phyloP scores from a whole-genome alignment of 2,113 vertebrate genomes.

The Dasyornis broadbenti region DNA sequence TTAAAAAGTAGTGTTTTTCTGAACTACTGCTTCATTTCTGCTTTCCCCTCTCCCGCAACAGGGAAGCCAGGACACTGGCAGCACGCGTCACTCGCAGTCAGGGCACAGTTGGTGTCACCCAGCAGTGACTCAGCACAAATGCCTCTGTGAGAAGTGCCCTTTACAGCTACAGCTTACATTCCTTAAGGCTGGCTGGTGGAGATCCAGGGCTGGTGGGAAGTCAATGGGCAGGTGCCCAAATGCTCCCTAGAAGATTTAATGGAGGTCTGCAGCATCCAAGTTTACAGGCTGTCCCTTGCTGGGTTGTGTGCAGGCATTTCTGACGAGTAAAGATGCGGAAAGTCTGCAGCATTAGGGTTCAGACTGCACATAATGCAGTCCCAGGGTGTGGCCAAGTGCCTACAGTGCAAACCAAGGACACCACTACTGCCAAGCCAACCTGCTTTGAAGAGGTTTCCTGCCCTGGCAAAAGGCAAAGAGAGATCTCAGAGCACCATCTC shows the following conservation, averaged over 20 bases:
- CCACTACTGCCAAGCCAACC: not conserved
- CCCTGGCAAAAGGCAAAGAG: not conserved
- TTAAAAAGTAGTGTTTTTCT: not conserved
- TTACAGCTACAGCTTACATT: not conserved
- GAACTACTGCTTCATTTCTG: not conserved
- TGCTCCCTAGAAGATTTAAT: not conserved
- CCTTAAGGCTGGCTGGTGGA: not conserved
- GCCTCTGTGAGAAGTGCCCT: not conserved
- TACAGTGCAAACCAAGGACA: not conserved
- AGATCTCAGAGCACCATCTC: not conserved
- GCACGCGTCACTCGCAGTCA: rapidly evolving
- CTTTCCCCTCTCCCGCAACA: not conserved
- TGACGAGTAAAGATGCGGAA: rapidly evolving
- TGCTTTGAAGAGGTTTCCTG: not conserved
- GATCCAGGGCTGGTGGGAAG: not conserved
- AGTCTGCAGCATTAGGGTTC: not conserved
- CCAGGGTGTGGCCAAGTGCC: rapidly evolving
- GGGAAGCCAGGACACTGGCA: not conserved
- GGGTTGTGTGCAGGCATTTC: not conserved
- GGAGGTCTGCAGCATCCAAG: not conserved
- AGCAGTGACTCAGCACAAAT: not conserved
- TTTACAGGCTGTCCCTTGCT: not conserved
- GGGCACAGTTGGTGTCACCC: not conserved
- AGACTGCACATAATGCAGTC: not conserved
- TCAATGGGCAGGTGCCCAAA: not conserved